Conservation (phyloP, 2,888 invertebrate species). For the Nebria brevicollis region DNA sequence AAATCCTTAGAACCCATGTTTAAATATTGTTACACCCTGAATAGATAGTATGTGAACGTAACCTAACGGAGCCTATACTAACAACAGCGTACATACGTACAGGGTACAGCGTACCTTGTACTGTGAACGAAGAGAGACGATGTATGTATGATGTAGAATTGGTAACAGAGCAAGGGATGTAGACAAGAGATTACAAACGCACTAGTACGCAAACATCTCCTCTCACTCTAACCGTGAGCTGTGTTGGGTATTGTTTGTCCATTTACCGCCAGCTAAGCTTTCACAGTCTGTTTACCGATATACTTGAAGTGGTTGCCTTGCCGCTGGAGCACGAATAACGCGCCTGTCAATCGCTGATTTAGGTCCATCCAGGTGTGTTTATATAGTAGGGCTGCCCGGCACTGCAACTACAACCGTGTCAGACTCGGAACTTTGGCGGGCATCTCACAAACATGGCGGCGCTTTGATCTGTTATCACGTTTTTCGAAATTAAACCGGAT, state of each 20-base stretch:
- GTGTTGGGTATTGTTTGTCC: slow-evolving; percentile 58
- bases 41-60: slow-evolving; percentile 51
- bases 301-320: slow-evolving; percentile 51
- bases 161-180: slow-evolving; percentile 55
- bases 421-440: slow-evolving; percentile 52
- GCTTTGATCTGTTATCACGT: slow-evolving; percentile 55
- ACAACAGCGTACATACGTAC: not conserved
- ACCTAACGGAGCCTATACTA: slow-evolving; percentile 54
- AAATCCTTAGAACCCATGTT: slow-evolving; percentile 53
- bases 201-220: slow-evolving; percentile 44
- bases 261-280: slow-evolving; percentile 63
- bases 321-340: slow-evolving; percentile 20
- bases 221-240: not conserved
- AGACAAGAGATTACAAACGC: slow-evolving; percentile 61
- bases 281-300: slow-evolving; percentile 59
- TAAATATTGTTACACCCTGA: slow-evolving; percentile 58
- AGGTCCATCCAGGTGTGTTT: slow-evolving; percentile 62
- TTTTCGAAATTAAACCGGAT: slow-evolving; percentile 10
- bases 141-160: not conserved
- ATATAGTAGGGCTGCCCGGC: slow-evolving; percentile 52
- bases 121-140: not conserved
- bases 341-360: slow-evolving; percentile 60
- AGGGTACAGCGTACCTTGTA: not conserved
- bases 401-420: slow-evolving; percentile 2
- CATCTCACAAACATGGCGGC: slow-evolving; percentile 59